phyloP scores from a whole-genome alignment of 1,140 invertebrate genomes.

The Episyrphus balteatus region DNA sequence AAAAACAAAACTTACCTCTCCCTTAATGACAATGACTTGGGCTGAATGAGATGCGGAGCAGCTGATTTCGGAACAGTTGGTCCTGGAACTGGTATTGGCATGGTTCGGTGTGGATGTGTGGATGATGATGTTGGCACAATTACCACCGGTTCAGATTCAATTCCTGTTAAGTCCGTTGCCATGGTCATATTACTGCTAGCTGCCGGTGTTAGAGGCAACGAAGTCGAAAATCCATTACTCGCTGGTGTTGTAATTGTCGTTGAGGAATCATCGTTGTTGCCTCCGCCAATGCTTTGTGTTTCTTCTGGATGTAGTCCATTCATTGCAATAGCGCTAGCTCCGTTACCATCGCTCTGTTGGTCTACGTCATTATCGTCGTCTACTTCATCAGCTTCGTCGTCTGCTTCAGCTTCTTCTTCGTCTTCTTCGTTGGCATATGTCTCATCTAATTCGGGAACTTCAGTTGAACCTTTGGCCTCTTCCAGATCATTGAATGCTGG shows the following conservation, averaged over 20 bases:
- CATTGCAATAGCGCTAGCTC: too few relatives aligned
- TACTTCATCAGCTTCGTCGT: constrained; percentile 3
- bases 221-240: constrained; percentile 31
- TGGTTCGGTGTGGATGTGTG: too few relatives aligned
- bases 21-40: too few relatives aligned
- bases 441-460: constrained; percentile 3
- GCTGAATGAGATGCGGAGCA: too few relatives aligned
- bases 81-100: too few relatives aligned
- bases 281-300: too few relatives aligned
- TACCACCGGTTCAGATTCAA: too few relatives aligned
- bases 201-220: constrained; percentile 29
- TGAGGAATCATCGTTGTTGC: constrained; percentile 26
- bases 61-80: too few relatives aligned
- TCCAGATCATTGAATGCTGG: constrained; percentile 6
- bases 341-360: background rate
- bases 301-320: constrained; percentile 2
- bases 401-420: constrained; percentile 4
- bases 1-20: too few relatives aligned
- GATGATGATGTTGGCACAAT: too few relatives aligned
- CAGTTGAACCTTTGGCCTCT: background rate
- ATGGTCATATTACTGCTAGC: constrained; percentile 2
- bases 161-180: too few relatives aligned
- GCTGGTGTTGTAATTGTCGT: constrained; percentile 33
- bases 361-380: constrained; percentile 2
- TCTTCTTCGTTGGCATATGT: constrained; percentile 8